phyloP scores from a whole-genome alignment of 2,797 vertebrate genomes.

The Distichodus sexfasciatus region DNA sequence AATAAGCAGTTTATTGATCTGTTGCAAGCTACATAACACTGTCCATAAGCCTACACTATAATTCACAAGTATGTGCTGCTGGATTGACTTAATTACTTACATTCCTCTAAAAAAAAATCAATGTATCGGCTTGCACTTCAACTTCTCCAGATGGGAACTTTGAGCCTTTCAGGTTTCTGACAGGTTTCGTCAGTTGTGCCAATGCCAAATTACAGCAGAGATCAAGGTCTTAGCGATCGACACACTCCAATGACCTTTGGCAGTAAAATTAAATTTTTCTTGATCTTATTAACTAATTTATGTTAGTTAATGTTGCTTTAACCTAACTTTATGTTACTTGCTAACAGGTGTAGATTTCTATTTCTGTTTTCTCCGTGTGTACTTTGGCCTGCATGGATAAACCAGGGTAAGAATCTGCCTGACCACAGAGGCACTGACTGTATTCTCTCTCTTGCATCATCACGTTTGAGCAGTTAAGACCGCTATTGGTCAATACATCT shows the following conservation, averaged over 20 bases:
- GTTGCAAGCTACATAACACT: neutral
- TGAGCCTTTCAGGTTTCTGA: slow-evolving; percentile 4
- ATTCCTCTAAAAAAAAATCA: neutral
- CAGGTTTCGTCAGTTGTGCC: slow-evolving; percentile 4
- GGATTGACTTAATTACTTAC: too few relatives aligned
- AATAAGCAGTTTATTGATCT: neutral
- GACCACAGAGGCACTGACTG: neutral
- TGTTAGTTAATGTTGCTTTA: too few relatives aligned
- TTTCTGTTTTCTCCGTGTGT: neutral
- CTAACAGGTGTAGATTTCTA: too few relatives aligned
- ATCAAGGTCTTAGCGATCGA: slow-evolving; percentile 15
- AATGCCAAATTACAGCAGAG: slow-evolving; percentile 24
- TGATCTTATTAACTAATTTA: too few relatives aligned
- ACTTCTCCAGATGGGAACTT: slow-evolving; percentile 1
- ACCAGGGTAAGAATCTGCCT: neutral
- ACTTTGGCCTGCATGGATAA: slow-evolving; percentile 25
- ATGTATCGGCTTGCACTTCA: neutral
- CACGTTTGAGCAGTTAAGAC: neutral
- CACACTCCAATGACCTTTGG: slow-evolving; percentile 8
- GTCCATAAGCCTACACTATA: neutral
- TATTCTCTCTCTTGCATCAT: neutral
- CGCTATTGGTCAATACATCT: too few relatives aligned
- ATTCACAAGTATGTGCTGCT: neutral
- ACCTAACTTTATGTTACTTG: too few relatives aligned
- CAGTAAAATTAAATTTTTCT: neutral